These are phyloP conservation scores for Phymastichus coffea DNA, from an alignment of 1,140 invertebrate genomes.

Conservation along the genomic window DNA sequence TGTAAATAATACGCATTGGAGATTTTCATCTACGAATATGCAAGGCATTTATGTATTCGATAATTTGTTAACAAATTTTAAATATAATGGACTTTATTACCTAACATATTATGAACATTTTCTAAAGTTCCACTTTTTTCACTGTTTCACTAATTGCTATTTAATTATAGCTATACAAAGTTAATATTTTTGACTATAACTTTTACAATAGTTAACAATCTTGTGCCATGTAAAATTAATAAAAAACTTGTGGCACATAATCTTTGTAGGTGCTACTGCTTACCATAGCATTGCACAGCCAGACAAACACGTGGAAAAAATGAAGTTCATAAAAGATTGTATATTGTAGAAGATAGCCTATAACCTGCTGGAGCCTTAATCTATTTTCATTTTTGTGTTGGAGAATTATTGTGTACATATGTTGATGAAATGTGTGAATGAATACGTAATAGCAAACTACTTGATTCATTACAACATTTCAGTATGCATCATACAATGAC, in stretches of 20 bases:
- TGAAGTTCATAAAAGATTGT: conserved; percentile 54
- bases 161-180: conserved; percentile 6
- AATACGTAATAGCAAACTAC: conserved; percentile 49
- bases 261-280: conserved; percentile 52
- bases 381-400: conserved; percentile 55
- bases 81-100: neutral
- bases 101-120: conserved; percentile 6
- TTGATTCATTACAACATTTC: conserved; percentile 44
- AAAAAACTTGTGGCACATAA: conserved; percentile 6
- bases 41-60: neutral
- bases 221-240: conserved; percentile 24
- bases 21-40: neutral
- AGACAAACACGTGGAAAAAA: conserved; percentile 45
- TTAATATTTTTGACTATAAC: conserved; percentile 17
- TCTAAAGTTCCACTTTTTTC: conserved; percentile 5
- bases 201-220: conserved; percentile 17
- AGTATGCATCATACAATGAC: conserved; percentile 38
- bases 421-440: conserved; percentile 56
- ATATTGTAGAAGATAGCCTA: conserved; percentile 58
- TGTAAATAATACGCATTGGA: conserved; percentile 20
- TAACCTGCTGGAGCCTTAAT: conserved; percentile 58
- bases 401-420: conserved; percentile 55
- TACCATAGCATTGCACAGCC: conserved; percentile 56
- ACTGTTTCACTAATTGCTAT: conserved; percentile 1
- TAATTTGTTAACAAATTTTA: neutral